Evolutionary conservation across 2,797 vertebrate species (phyloP).

Genomic region (Linurgus olivaceus): DNA sequence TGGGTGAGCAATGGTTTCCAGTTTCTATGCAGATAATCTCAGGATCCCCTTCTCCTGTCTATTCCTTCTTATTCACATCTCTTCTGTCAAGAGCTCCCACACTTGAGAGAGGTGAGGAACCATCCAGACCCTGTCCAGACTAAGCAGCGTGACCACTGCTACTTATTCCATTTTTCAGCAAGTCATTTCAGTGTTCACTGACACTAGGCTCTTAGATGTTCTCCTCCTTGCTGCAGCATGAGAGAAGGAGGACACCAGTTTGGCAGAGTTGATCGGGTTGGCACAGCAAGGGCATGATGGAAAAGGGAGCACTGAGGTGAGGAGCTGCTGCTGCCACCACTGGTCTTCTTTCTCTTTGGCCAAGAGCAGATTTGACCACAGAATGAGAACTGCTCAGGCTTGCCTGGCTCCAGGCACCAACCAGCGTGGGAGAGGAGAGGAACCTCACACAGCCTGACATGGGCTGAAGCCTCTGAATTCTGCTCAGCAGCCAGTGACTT

Average conservation of each 20-base stretch:
- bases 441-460: accelerated
- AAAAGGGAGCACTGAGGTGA: background rate
- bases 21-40: background rate
- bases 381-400: background rate
- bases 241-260: background rate
- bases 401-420: background rate
- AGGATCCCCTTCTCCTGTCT: background rate
- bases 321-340: background rate
- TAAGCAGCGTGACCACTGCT: background rate
- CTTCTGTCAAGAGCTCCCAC: background rate
- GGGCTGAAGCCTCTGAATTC: background rate
- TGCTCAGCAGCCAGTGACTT: background rate
- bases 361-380: background rate
- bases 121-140: background rate
- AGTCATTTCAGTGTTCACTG: background rate
- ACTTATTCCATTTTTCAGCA: background rate
- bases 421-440: background rate
- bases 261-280: background rate
- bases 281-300: accelerated
- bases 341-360: background rate
- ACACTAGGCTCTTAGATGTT: background rate
- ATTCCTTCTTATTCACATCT: background rate
- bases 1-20: accelerated
- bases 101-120: background rate
- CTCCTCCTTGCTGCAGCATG: background rate